Evolutionary conservation across 2,888 invertebrate species (phyloP).

Genomic region (Beris morrisii): DNA sequence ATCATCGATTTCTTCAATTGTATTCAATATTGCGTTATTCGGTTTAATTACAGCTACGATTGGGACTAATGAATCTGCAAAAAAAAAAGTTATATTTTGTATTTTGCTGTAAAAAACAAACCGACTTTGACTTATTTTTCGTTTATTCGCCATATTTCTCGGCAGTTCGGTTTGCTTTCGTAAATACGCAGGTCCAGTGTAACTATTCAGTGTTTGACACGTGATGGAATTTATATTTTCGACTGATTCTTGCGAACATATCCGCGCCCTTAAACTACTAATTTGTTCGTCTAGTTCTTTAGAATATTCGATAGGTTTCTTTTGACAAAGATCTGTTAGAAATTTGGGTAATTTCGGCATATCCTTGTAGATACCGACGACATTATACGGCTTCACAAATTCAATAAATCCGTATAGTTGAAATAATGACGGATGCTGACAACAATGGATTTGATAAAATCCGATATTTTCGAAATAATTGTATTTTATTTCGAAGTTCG

Average conservation of each 20-base stretch:
- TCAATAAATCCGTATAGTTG: constrained; percentile 9
- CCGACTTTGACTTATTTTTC: not conserved
- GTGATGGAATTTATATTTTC: not conserved
- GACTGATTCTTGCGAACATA: too few relatives aligned
- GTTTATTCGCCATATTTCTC: not conserved
- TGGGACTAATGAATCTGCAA: not conserved
- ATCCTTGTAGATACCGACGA: constrained; percentile 1
- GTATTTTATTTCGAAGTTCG: constrained; percentile 1
- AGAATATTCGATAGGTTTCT: not conserved
- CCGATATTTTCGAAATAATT: not conserved
- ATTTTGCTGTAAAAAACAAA: not conserved
- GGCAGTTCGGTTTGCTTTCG: constrained; percentile 1
- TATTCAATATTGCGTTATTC: too few relatives aligned
- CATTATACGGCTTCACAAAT: constrained; percentile 10
- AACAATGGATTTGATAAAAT: constrained; percentile 8
- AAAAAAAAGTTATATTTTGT: not conserved
- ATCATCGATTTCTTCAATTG: too few relatives aligned
- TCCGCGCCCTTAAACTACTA: not conserved
- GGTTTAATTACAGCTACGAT: constrained; percentile 12
- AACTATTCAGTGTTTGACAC: not conserved
- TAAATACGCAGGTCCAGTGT: not conserved
- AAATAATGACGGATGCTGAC: constrained; percentile 22
- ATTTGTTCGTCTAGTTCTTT: not conserved
- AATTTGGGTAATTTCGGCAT: constrained; percentile 9
- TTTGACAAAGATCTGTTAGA: constrained; percentile 9